Evolutionary conservation across 1,140 invertebrate genomes (phyloP).

Genomic region (Liolophura sinensis): DNA sequence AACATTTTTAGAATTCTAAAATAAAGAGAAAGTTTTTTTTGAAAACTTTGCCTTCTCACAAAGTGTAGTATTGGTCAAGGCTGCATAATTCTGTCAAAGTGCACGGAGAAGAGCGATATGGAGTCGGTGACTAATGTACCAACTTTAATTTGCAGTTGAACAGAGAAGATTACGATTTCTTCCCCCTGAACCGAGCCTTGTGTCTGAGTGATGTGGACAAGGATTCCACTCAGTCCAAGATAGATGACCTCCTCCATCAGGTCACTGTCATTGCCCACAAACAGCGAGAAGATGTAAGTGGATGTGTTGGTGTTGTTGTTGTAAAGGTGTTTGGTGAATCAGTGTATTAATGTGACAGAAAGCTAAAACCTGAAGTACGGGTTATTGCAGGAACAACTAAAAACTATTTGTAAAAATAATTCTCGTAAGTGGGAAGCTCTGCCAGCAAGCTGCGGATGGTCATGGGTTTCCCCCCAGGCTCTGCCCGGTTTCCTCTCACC

Average conservation of each 20-base stretch:
- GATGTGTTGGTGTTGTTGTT: neutral
- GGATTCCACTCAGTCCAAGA: conserved; percentile 53
- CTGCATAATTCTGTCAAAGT: neutral
- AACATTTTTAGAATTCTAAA: too few species aligned
- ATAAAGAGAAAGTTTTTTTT: too few species aligned
- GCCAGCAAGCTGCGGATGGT: too few species aligned
- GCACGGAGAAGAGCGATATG: neutral
- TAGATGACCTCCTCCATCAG: conserved; percentile 50
- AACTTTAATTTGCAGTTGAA: conserved; percentile 32
- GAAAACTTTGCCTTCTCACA: neutral
- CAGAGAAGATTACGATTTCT: conserved; percentile 56
- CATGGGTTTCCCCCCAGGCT: too few species aligned
- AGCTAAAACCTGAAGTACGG: too few species aligned
- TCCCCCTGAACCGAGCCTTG: conserved; percentile 56
- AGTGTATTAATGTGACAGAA: too few species aligned
- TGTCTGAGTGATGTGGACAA: conserved; percentile 50
- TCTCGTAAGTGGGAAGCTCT: too few species aligned
- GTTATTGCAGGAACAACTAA: too few species aligned
- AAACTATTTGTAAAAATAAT: too few species aligned
- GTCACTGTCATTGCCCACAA: conserved; percentile 52
- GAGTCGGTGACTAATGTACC: neutral
- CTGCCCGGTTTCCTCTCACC: too few species aligned
- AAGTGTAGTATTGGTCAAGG: neutral
- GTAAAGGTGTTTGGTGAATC: neutral
- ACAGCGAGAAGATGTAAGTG: conserved; percentile 52